Evolutionary conservation across 2,797 vertebrate genomes (phyloP).

Genomic region (Anomalospiza imberbis): DNA sequence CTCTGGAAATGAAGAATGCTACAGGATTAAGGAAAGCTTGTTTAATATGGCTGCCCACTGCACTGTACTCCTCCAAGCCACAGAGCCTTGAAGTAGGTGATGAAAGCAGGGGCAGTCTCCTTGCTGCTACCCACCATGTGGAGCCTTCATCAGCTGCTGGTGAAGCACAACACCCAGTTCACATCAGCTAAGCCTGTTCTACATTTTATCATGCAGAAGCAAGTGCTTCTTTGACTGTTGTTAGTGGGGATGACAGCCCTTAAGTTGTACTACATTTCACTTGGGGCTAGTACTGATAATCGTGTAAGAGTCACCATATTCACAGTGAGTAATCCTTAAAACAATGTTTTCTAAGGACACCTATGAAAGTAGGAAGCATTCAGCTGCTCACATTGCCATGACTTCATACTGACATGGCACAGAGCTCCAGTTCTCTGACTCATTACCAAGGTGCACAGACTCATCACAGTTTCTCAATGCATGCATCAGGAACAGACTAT

Average conservation of each 20-base stretch:
- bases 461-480: not conserved
- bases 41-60: not conserved
- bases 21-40: not conserved
- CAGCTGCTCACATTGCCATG: not conserved
- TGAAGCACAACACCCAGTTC: not conserved
- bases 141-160: not conserved
- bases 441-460: not conserved
- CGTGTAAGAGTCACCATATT: rapidly evolving
- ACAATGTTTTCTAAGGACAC: not conserved
- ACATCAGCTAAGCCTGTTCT: not conserved
- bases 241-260: not conserved
- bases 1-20: not conserved
- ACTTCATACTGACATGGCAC: not conserved
- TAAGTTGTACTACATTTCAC: not conserved
- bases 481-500: not conserved
- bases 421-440: not conserved
- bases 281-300: not conserved
- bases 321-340: not conserved
- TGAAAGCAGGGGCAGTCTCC: not conserved
- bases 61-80: not conserved
- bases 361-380: not conserved
- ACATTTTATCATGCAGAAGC: not conserved
- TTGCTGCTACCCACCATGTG: not conserved
- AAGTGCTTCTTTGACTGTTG: not conserved
- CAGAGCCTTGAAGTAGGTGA: not conserved